Conservation (phyloP, 2,797 vertebrate species). For the Sebastes matsubarae region DNA sequence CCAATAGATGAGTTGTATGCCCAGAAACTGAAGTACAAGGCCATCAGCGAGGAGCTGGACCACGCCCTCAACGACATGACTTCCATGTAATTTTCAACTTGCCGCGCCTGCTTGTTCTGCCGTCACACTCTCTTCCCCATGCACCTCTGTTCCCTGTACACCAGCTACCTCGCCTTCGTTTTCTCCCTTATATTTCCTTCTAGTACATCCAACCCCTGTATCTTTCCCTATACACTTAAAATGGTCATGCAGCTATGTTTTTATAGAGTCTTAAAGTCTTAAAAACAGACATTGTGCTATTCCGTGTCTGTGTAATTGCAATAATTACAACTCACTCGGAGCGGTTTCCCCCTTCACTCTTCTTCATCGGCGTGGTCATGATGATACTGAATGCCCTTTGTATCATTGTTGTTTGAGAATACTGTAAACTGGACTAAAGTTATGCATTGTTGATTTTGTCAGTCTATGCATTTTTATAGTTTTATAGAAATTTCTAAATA, state of each 20-base stretch:
- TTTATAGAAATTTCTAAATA: not conserved
- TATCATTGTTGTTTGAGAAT: slow-evolving; percentile 9
- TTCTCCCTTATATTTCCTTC: not conserved
- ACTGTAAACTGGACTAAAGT: slow-evolving; percentile 28
- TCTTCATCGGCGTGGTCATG: not conserved
- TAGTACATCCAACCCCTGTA: not conserved
- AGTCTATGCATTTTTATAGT: slow-evolving; percentile 13
- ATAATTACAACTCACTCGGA: not conserved
- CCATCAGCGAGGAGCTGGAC: slow-evolving; percentile 99
- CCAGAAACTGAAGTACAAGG: slow-evolving; percentile 99
- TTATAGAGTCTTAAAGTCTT: slow-evolving; percentile 15
- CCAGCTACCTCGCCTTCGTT: not conserved
- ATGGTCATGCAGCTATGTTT: not conserved
- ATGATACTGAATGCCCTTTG: slow-evolving; percentile 20
- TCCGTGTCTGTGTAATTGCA: slow-evolving; percentile 15
- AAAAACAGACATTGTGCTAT: slow-evolving; percentile 22
- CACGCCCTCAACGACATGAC: slow-evolving; percentile 99
- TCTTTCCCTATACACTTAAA: slow-evolving; percentile 8
- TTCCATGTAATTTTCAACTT: slow-evolving; percentile 93
- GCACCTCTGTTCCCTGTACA: slow-evolving; percentile 47
- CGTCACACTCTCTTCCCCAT: not conserved
- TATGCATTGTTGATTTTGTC: slow-evolving; percentile 45
- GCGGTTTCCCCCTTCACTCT: not conserved
- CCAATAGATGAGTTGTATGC: slow-evolving; percentile 96
- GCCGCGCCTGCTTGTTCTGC: slow-evolving; percentile 62